phyloP scores from a whole-genome alignment of 1,140 invertebrate genomes.

The Bicyclus anynana region DNA sequence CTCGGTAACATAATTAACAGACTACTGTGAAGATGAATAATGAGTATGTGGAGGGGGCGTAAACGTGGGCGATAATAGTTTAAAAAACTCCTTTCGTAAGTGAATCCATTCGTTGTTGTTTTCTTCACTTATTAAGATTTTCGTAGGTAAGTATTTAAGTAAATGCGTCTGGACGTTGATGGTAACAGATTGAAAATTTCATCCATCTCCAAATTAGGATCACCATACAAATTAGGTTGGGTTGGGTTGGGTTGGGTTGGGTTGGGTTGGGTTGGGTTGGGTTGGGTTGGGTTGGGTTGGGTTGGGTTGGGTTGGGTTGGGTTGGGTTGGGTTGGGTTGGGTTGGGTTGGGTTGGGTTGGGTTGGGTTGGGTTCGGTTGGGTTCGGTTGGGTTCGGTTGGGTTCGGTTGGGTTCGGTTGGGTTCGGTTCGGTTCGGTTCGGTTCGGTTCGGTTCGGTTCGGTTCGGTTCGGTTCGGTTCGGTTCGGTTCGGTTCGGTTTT shows the following conservation, averaged over 20 bases:
- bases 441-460: conserved; percentile 55
- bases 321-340: conserved; percentile 25
- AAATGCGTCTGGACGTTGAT: too few relatives aligned
- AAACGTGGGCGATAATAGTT: too few relatives aligned
- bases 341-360: conserved; percentile 34
- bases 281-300: conserved; percentile 23
- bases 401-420: conserved; percentile 37
- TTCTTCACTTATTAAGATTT: too few relatives aligned
- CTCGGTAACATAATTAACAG: too few relatives aligned
- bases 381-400: conserved; percentile 28
- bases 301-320: conserved; percentile 8
- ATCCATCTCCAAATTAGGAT: too few relatives aligned
- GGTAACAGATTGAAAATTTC: too few relatives aligned
- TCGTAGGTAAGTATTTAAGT: too few relatives aligned
- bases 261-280: conserved; percentile 31
- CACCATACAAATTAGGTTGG: too few relatives aligned
- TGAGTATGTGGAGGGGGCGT: too few relatives aligned
- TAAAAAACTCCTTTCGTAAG: too few relatives aligned
- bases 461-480: conserved; percentile 19
- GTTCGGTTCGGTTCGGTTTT: conserved; percentile 24
- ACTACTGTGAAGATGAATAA: too few relatives aligned
- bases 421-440: conserved; percentile 42
- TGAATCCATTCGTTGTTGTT: too few relatives aligned
- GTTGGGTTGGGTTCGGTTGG: conserved; percentile 23
- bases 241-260: conserved; percentile 38